phyloP scores from a whole-genome alignment of 2,888 invertebrate species.

The Parnassius orleans region DNA sequence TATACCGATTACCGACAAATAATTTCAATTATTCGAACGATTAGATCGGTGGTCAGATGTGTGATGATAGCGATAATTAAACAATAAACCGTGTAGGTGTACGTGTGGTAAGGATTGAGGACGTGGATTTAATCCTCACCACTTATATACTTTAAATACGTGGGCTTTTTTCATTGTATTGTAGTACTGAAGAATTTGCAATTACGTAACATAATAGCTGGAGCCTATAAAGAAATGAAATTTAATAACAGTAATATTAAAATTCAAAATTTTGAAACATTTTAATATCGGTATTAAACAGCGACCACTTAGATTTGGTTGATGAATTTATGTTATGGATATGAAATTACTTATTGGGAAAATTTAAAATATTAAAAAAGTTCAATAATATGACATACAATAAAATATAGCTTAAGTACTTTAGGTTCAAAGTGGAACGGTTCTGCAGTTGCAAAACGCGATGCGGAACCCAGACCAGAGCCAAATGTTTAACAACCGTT shows the following conservation, averaged over 20 bases:
- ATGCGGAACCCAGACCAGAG: conserved; percentile 35
- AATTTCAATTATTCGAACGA: conserved; percentile 56
- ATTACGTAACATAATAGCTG: conserved; percentile 2
- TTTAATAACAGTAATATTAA: too few relatives aligned
- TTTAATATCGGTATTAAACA: too few relatives aligned
- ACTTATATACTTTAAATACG: conserved; percentile 18
- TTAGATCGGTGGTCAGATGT: conserved; percentile 39
- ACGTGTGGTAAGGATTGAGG: conserved; percentile 30
- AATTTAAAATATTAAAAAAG: too few relatives aligned
- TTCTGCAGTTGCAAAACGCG: conserved; percentile 30
- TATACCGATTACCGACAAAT: conserved; percentile 53
- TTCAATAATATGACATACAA: background rate
- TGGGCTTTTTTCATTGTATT: conserved; percentile 24
- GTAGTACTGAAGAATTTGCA: conserved; percentile 18
- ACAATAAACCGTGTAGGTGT: conserved; percentile 39
- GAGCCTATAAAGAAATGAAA: too few relatives aligned
- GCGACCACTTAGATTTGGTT: too few relatives aligned
- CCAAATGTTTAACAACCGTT: conserved; percentile 66
- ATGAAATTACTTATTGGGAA: too few relatives aligned
- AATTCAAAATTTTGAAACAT: too few relatives aligned
- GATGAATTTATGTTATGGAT: too few relatives aligned
- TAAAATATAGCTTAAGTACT: conserved; percentile 6
- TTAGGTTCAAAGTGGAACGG: conserved; percentile 14
- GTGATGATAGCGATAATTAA: conserved; percentile 43
- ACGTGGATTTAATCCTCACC: conserved; percentile 19